Conservation (phyloP, 2,888 invertebrate genomes). For the Hydropsyche betteni region DNA sequence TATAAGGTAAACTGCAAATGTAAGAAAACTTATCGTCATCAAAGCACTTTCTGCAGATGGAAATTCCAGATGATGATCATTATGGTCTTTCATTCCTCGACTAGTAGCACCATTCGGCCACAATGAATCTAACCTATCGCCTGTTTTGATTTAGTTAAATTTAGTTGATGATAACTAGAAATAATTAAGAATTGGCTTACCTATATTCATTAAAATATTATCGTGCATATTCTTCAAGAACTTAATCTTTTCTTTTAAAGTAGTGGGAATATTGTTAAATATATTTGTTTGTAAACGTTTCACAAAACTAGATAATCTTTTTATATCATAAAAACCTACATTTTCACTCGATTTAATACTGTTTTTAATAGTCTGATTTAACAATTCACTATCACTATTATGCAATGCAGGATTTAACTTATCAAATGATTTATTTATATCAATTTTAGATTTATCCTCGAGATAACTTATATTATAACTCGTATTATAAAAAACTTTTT, state of each 20-base stretch:
- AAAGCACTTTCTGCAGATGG: conserved; percentile 83
- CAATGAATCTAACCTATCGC: conserved; percentile 61
- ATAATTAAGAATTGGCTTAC: conserved; percentile 60
- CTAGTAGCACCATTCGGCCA: conserved; percentile 59
- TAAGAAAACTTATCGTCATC: conserved; percentile 84
- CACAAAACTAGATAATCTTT: conserved; percentile 55
- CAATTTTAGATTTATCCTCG: no score
- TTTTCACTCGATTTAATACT: neutral
- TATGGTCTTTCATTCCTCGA: conserved; percentile 54
- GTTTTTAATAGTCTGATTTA: neutral
- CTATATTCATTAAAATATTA: conserved; percentile 71
- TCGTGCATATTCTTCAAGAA: conserved; percentile 69
- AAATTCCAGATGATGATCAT: conserved; percentile 73
- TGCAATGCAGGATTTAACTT: no score
- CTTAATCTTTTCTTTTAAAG: conserved; percentile 66
- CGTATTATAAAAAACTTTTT: neutral
- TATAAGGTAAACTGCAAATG: conserved; percentile 85
- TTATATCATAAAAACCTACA: neutral
- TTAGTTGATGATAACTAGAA: neutral
- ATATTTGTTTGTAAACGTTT: conserved; percentile 61
- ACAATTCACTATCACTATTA: no score
- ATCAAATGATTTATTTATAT: no score
- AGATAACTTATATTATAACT: no score
- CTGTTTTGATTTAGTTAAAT: conserved; percentile 54
- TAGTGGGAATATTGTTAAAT: conserved; percentile 59